A percentile compares a stretch with the other conserved stretches of the same genome.
Conservation (phyloP, 2,113 vertebrate genomes). For the Microcebus jonahi region DNA sequence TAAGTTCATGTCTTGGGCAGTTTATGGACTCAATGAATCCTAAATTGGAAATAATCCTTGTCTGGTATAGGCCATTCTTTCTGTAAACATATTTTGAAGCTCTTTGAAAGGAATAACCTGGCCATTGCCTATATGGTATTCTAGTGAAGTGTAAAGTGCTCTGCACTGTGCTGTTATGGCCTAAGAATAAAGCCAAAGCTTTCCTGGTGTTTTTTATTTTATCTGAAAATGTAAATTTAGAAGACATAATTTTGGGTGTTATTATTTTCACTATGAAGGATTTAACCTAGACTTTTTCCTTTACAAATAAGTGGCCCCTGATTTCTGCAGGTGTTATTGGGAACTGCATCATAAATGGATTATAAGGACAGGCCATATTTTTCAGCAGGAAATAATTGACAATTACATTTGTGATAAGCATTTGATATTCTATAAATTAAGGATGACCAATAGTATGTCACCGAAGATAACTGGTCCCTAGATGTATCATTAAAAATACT, state of each 20-base stretch:
- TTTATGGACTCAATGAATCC: conserved; percentile 25
- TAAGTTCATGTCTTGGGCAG: neutral
- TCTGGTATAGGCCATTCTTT: conserved; percentile 10
- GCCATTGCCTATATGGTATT: conserved; percentile 52
- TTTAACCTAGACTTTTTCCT: conserved; percentile 56
- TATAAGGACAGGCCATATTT: conserved; percentile 32
- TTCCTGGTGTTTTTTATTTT: conserved; percentile 46
- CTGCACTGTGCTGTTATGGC: neutral
- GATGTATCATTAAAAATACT: conserved; percentile 39
- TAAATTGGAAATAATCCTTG: conserved; percentile 54
- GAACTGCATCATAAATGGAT: conserved; percentile 29
- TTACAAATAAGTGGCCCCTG: conserved; percentile 11
- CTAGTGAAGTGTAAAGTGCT: conserved; percentile 31
- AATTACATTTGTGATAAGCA: conserved; percentile 43
- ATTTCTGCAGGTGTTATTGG: conserved; percentile 40
- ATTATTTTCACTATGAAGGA: conserved; percentile 53
- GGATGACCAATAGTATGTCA: neutral
- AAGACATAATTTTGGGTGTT: conserved; percentile 31
- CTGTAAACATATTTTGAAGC: conserved; percentile 58
- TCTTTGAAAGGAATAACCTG: conserved; percentile 46
- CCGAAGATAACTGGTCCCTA: neutral
- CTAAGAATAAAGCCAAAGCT: neutral
- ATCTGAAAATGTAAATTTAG: conserved; percentile 64
- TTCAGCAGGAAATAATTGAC: conserved; percentile 25
- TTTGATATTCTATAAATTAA: conserved; percentile 27